These are phyloP conservation scores for Encarsia formosa DNA, from an alignment of 2,888 invertebrate species.

Conservation along the genomic window DNA sequence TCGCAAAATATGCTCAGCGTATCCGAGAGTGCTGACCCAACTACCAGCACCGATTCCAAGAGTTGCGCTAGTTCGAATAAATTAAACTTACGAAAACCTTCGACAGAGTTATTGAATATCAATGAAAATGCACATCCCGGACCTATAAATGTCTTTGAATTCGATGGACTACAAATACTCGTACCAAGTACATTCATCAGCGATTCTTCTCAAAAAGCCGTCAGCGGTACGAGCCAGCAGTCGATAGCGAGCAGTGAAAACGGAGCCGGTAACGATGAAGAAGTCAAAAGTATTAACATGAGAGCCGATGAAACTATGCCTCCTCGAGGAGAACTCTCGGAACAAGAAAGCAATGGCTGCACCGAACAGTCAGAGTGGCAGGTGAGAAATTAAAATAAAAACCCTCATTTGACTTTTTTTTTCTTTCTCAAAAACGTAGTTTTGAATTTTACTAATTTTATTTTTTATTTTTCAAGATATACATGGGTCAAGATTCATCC, in stretches of 20 bases:
- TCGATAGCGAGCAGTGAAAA: conserved; percentile 49
- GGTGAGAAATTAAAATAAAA: conserved; percentile 58
- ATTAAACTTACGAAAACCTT: conserved; percentile 41
- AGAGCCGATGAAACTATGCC: conserved; percentile 85
- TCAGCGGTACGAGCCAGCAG: conserved; percentile 48
- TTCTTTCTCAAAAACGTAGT: neutral
- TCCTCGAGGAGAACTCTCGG: conserved; percentile 79
- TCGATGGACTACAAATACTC: conserved; percentile 53
- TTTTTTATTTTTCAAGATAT: conserved; percentile 39
- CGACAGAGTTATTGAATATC: conserved; percentile 46
- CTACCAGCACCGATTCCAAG: conserved; percentile 42
- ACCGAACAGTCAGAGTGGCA: conserved; percentile 74
- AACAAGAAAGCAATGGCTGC: conserved; percentile 80
- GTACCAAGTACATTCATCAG: conserved; percentile 50
- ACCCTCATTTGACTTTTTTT: conserved; percentile 13
- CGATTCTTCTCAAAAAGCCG: conserved; percentile 49
- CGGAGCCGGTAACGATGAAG: conserved; percentile 46
- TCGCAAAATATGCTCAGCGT: conserved; percentile 24
- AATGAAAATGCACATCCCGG: conserved; percentile 49
- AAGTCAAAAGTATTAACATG: conserved; percentile 63
- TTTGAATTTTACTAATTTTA: conserved; percentile 4
- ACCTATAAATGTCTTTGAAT: conserved; percentile 53
- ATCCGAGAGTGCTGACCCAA: conserved; percentile 34
- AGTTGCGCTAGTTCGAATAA: conserved; percentile 43
- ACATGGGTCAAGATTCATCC: conserved; percentile 60